A percentile compares a stretch with the other conserved stretches of the same genome.
Conservation (phyloP, 2,797 vertebrate genomes). For the Oreortyx pictus region DNA sequence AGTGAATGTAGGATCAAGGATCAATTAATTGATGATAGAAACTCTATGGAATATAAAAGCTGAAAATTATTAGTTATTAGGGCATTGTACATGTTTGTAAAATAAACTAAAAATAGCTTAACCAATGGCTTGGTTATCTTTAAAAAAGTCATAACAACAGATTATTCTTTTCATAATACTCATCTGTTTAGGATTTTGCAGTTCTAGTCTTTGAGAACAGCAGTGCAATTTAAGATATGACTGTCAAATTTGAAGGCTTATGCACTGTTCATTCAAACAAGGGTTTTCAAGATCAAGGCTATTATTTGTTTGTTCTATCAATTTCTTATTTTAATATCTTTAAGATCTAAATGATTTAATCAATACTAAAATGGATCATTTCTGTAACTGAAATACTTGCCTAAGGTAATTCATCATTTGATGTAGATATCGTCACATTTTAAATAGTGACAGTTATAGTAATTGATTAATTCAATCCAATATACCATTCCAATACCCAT, state of each 20-base stretch:
- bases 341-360: conserved; percentile 39
- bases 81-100: background rate
- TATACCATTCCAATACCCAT: conserved; percentile 28
- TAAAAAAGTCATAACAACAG: background rate
- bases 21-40: background rate
- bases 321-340: conserved; percentile 40
- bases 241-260: background rate
- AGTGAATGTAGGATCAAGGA: background rate
- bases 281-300: background rate
- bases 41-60: background rate
- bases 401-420: conserved; percentile 44
- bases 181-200: background rate
- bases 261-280: background rate
- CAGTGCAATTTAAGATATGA: background rate
- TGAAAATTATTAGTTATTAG: background rate
- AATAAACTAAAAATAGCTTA: background rate
- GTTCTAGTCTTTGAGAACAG: conserved; percentile 6
- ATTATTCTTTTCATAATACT: background rate
- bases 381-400: background rate
- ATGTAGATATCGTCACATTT: conserved; percentile 15
- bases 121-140: background rate
- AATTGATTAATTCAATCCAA: conserved; percentile 62
- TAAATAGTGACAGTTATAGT: conserved; percentile 33
- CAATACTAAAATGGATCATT: conserved; percentile 27
- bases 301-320: conserved; percentile 28